Percentiles rank a stretch among this genome's conserved stretches.
Evolutionary conservation across 2,888 invertebrate genomes (phyloP).

Genomic region (Drosophila barbarae): DNA sequence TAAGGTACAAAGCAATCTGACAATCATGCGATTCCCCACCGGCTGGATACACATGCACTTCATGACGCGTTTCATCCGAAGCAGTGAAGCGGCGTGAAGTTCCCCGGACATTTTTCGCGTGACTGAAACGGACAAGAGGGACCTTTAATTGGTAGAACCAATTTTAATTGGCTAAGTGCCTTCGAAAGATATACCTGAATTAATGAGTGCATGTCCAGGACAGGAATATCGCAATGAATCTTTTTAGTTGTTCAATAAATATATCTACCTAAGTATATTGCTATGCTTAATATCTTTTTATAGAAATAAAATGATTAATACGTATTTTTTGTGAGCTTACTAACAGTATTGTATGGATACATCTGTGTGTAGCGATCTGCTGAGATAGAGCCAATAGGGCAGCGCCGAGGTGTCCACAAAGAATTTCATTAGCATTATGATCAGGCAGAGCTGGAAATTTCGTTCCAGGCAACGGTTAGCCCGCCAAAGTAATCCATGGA

Average conservation of each 20-base stretch:
- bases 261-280: too few species aligned
- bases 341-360: conserved; percentile 34
- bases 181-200: background rate
- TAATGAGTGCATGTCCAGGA: too few species aligned
- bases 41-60: conserved; percentile 54
- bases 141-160: too few species aligned
- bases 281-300: background rate
- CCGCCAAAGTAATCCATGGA: conserved; percentile 61
- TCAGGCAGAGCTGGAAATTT: conserved; percentile 60
- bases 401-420: conserved; percentile 58
- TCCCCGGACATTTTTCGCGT: conserved; percentile 48
- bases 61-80: conserved; percentile 53
- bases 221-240: background rate
- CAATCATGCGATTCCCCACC: background rate
- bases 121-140: conserved; percentile 37
- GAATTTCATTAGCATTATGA: conserved; percentile 54
- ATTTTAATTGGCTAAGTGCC: conserved; percentile 4
- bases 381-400: conserved; percentile 66
- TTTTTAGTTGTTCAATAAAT: too few species aligned
- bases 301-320: background rate
- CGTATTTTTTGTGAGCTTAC: conserved; percentile 12
- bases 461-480: conserved; percentile 55
- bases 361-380: background rate
- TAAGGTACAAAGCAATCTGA: conserved; percentile 33
- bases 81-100: conserved; percentile 52